Evolutionary conservation across 2,113 vertebrate species (phyloP), one percentile per base, ranked within the genome.

Genomic region (Ictidomys tridecemlineatus): DNA sequence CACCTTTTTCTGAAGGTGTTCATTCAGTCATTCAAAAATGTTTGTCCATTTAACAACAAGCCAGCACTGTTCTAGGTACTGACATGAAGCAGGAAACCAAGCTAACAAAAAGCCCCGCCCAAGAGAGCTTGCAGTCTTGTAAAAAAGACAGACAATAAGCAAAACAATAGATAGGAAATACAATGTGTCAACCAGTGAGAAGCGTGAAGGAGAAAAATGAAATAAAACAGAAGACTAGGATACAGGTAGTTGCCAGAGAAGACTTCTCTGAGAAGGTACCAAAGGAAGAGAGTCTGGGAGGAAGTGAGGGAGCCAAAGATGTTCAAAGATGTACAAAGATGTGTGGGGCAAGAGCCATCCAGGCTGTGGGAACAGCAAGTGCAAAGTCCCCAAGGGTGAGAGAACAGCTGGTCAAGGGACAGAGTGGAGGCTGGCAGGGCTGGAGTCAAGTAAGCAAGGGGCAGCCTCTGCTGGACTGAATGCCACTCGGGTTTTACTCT

Each of bases 311-410:
- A 39, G 10, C 32, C 3, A 1, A 45, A 45, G 8, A 45, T 45
- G 45, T 45, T 7, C 45, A 45, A 45, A 45, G 45, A 45, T 45
- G 10, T 17, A 1, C 6, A 10, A 5, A 99, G 99, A 99, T 99
- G 98, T 99, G 99, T 98, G 99, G 98, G 99, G 99, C 98, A 97
- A 98, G 97, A 98, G 98, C 97, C 98, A 98, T 94, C 42, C 11
- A 34, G 97, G 97, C 97, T 95, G 91, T 96, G 98, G 28, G 63
- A n/a, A 2, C 11, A 42, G 11, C 18, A 45, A 42, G 99, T 99
- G 99, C 99, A 98, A 99, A 99, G 99, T 99, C 99, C 98, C 83
- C 16, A 22, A 37, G 14, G 22, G 2, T 22, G 4, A 70, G 76
- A 63, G n/a, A 30, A 24, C 1, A 3, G n/a, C 16, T 24, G 79